Percentiles rank a stretch among this genome's conserved stretches.
Evolutionary conservation across 1,140 invertebrate species (phyloP).

Genomic region (Dendroctonus valens): DNA sequence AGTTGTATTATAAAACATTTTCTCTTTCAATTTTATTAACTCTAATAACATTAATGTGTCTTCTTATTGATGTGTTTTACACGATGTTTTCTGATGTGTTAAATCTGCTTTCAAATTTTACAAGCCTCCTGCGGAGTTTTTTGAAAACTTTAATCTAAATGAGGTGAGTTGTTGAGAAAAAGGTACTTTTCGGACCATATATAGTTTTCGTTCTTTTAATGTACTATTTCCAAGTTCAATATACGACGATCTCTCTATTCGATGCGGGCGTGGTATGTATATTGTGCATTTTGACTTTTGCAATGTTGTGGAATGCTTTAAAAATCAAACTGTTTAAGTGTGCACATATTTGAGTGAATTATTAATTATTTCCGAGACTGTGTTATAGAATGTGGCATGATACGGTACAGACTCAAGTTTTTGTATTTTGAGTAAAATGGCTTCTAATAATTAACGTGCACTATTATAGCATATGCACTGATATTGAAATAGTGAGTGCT

Average conservation of each 20-base stretch:
- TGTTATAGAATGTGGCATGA: conserved; percentile 27
- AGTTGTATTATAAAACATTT: too few relatives aligned
- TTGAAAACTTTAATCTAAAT: conserved; percentile 22
- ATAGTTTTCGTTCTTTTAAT: too few relatives aligned
- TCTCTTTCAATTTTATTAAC: too few relatives aligned
- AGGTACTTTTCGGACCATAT: background rate
- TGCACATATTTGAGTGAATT: background rate
- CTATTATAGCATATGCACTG: background rate
- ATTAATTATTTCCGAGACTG: background rate
- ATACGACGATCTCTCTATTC: too few relatives aligned
- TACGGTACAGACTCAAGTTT: conserved; percentile 33
- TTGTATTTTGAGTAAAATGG: conserved; percentile 41
- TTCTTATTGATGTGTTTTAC: too few relatives aligned
- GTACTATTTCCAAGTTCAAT: too few relatives aligned
- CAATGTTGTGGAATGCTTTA: background rate
- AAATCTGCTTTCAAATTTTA: conserved; percentile 36
- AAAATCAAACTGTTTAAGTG: too few relatives aligned
- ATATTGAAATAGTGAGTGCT: conserved; percentile 15
- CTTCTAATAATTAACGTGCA: too few relatives aligned
- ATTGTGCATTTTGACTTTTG: conserved; percentile 20
- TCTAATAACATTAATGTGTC: too few relatives aligned
- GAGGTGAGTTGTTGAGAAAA: conserved; percentile 23
- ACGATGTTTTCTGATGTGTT: too few relatives aligned
- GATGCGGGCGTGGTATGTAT: background rate
- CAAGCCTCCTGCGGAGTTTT: conserved; percentile 35